Percentiles rank a stretch among this genome's conserved stretches.
These are phyloP conservation scores for Onychostruthus taczanowskii DNA, from an alignment of 2,113 vertebrate species.

Conservation along the genomic window DNA sequence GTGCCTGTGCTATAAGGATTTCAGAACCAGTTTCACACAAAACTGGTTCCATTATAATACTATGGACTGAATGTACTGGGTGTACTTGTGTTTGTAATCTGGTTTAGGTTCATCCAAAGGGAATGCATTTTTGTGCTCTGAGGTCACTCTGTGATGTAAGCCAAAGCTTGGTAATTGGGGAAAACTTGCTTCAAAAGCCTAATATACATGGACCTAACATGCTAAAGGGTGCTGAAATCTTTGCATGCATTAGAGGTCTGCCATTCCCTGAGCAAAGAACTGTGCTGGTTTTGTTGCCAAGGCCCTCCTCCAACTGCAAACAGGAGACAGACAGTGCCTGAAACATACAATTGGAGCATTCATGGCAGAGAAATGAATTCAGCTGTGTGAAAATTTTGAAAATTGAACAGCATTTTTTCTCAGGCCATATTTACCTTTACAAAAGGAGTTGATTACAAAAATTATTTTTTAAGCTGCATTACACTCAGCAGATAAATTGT, in stretches of 20 bases:
- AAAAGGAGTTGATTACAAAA: background rate
- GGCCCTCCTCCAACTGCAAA: background rate
- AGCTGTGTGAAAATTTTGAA: background rate
- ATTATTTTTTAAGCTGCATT: background rate
- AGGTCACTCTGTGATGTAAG: background rate
- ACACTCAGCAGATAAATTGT: background rate
- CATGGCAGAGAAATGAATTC: slow-evolving; percentile 7
- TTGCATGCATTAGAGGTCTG: background rate
- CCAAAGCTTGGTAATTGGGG: background rate
- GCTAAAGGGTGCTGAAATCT: background rate
- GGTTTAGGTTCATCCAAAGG: background rate
- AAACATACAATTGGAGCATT: slow-evolving; percentile 20
- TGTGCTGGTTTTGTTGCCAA: slow-evolving; percentile 15
- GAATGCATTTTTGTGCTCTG: background rate
- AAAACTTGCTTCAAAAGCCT: background rate
- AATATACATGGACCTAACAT: background rate
- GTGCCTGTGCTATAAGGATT: background rate
- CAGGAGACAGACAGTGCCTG: background rate
- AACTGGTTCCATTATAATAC: background rate
- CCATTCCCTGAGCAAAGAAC: background rate
- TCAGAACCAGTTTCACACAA: background rate
- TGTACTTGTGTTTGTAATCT: background rate
- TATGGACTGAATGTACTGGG: too few species aligned
- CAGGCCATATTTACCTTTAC: background rate
- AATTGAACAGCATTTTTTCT: background rate